phyloP scores from a whole-genome alignment of 2,888 invertebrate species.

The Chrysomela aeneicollis region DNA sequence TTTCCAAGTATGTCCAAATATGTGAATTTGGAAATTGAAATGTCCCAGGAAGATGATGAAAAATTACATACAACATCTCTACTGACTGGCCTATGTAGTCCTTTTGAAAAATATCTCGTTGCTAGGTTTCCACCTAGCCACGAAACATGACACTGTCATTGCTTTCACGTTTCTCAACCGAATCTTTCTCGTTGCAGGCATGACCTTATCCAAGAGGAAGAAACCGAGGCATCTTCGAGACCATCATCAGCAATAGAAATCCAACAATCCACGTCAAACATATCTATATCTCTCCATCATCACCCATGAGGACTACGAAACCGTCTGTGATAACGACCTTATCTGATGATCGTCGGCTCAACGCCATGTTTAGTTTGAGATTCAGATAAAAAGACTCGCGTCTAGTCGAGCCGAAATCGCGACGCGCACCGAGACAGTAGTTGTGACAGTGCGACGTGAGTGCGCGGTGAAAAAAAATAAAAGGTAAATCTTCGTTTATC shows the following conservation, averaged over 20 bases:
- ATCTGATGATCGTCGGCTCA: constrained; percentile 21
- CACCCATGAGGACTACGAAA: constrained; percentile 21
- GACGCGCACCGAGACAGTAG: constrained; percentile 26
- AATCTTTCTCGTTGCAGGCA: constrained; percentile 28
- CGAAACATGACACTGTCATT: too few species aligned
- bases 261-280: too few species aligned
- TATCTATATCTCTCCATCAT: constrained; percentile 22
- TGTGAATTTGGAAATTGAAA: too few species aligned
- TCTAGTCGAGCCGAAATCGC: neutral
- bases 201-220: constrained; percentile 28
- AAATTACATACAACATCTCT: too few species aligned
- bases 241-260: constrained; percentile 24
- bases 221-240: neutral
- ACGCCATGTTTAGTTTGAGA: constrained; percentile 27
- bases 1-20: too few species aligned
- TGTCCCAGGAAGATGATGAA: too few species aligned
- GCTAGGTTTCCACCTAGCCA: too few species aligned
- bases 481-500: too few species aligned
- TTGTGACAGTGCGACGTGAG: constrained; percentile 14
- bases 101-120: too few species aligned
- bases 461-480: too few species aligned
- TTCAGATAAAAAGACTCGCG: constrained; percentile 25
- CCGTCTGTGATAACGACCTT: constrained; percentile 28
- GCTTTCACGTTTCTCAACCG: neutral
- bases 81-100: too few species aligned